These are phyloP conservation scores for Carterocephalus palaemon DNA, from an alignment of 2,888 invertebrate species.

Conservation along the genomic window DNA sequence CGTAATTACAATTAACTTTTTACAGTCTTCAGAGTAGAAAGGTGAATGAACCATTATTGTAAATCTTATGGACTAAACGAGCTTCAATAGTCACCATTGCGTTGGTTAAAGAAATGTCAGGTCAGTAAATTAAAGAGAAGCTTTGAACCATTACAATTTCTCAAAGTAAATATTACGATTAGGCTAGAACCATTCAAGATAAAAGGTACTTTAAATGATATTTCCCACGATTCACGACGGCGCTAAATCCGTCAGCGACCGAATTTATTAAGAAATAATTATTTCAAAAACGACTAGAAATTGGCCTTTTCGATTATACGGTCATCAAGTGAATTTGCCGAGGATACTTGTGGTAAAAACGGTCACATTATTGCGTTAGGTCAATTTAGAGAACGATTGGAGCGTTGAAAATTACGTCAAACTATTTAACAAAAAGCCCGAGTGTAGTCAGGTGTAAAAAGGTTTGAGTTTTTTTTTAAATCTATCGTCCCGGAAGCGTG, in stretches of 20 bases:
- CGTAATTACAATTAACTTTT: too few relatives aligned
- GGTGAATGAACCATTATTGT: too few relatives aligned
- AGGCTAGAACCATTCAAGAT: too few relatives aligned
- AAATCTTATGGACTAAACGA: too few relatives aligned
- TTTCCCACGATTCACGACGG: constrained; percentile 8
- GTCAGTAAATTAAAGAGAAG: too few relatives aligned
- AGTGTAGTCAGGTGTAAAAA: constrained; percentile 63
- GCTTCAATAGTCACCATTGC: too few relatives aligned
- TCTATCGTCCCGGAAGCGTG: constrained; percentile 58
- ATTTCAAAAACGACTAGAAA: constrained; percentile 10
- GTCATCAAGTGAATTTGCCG: constrained; percentile 25
- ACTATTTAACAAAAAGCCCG: constrained; percentile 30
- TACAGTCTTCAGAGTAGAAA: too few relatives aligned
- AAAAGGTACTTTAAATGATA: too few relatives aligned
- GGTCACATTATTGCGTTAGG: constrained; percentile 12
- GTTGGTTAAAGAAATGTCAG: too few relatives aligned
- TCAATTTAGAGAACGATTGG: constrained; percentile 27
- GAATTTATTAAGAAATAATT: constrained; percentile 1
- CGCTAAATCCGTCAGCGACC: not conserved
- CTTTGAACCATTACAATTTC: too few relatives aligned
- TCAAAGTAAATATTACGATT: too few relatives aligned
- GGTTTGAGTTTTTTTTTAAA: constrained; percentile 49
- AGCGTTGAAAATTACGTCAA: constrained; percentile 28
- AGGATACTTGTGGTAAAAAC: constrained; percentile 18
- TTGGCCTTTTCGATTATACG: constrained; percentile 28